A percentile compares a stretch with the other conserved stretches of the same genome.
phyloP scores from a whole-genome alignment of 2,797 vertebrate genomes.

The Mus caroli region DNA sequence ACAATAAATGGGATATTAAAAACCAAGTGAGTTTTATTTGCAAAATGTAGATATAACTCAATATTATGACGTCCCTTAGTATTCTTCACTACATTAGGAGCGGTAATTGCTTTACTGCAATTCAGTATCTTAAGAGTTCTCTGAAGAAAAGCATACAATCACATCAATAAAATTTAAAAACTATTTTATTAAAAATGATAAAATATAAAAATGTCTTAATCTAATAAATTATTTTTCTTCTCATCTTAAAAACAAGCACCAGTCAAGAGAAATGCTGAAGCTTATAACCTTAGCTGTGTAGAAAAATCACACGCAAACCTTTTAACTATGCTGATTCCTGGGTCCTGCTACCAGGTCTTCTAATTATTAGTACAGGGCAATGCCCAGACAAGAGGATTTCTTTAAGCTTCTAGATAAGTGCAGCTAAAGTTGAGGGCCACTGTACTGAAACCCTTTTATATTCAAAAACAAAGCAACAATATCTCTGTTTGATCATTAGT shows the following conservation, averaged over 20 bases:
- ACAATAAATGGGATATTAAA: not conserved
- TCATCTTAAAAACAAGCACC: constrained; percentile 13
- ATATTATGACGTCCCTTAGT: constrained; percentile 10
- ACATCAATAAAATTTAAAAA: constrained; percentile 2
- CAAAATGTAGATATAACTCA: constrained; percentile 36
- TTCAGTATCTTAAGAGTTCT: not conserved
- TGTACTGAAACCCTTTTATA: constrained; percentile 4
- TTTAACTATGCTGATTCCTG: not conserved
- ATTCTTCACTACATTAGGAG: not conserved
- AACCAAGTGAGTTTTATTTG: constrained; percentile 17
- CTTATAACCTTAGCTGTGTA: not conserved
- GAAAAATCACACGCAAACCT: not conserved
- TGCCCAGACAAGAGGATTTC: not conserved
- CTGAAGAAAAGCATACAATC: not conserved
- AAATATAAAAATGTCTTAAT: constrained; percentile 27
- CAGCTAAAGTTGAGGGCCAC: not conserved
- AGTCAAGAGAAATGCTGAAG: not conserved
- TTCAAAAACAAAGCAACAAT: constrained; percentile 18
- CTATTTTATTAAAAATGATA: constrained; percentile 25
- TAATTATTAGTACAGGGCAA: not conserved
- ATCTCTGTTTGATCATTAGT: not conserved
- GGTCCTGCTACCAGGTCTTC: not conserved
- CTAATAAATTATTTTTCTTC: not conserved
- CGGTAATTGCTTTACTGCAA: not conserved
- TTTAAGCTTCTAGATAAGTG: not conserved